These are phyloP conservation scores for Perizoma affinitatum DNA, from an alignment of 2,888 invertebrate species.

Conservation along the genomic window DNA sequence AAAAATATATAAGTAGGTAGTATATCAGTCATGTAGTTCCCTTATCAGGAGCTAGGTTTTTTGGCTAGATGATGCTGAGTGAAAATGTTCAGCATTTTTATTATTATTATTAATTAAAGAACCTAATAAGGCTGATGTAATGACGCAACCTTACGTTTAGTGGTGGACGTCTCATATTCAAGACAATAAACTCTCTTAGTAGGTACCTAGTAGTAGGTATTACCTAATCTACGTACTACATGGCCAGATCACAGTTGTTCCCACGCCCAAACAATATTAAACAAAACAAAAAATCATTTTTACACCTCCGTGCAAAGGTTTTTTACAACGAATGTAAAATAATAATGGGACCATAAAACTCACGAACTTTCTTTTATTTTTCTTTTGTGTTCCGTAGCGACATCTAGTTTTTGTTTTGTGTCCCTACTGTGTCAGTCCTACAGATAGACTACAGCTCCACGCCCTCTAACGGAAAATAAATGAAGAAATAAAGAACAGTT, in stretches of 20 bases:
- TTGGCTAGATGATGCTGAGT: too few species aligned
- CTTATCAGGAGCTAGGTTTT: too few species aligned
- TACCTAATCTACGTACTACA: constrained; percentile 45
- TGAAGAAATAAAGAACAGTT: too few species aligned
- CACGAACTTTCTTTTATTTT: constrained; percentile 58
- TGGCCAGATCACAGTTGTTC: constrained; percentile 55
- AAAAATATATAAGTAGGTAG: too few species aligned
- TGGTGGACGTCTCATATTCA: constrained; percentile 1
- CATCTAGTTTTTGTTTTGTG: constrained; percentile 52
- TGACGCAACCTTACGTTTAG: not conserved
- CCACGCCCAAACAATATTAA: constrained; percentile 67
- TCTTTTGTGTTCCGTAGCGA: constrained; percentile 45
- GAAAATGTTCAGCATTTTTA: too few species aligned
- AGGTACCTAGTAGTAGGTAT: constrained; percentile 1
- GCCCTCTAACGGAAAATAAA: too few species aligned
- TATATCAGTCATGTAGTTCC: too few species aligned
- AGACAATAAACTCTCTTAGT: constrained; percentile 26
- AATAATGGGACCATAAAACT: constrained; percentile 64
- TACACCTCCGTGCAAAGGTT: constrained; percentile 80
- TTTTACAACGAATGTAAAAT: constrained; percentile 71
- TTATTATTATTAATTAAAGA: too few species aligned
- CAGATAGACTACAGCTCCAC: too few species aligned
- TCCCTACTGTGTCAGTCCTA: constrained; percentile 59
- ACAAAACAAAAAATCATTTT: constrained; percentile 79
- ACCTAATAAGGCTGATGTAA: too few species aligned